Evolutionary conservation across 2,888 invertebrate species (phyloP), one percentile per base, ranked within the genome.

Genomic region (Thymelicus acteon): DNA sequence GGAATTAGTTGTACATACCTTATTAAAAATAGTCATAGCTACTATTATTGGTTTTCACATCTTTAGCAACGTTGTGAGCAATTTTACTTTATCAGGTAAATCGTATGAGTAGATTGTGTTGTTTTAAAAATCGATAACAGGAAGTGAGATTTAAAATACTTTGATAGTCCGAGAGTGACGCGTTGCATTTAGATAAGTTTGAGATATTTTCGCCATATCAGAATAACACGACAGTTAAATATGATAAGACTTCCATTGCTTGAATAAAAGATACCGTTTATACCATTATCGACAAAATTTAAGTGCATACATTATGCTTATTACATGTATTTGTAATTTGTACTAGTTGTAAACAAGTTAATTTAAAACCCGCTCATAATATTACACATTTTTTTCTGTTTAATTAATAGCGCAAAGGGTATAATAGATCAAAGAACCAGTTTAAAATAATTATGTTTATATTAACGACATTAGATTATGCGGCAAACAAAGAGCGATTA

Each of bases 51-150:
- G 31, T 31, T 31, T 19, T 19, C 19, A 19, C 1, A 2, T n/a
- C n/a, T n/a, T n/a, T n/a, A n/a, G n/a, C n/a, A n/a, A n/a, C n/a
- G n/a, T n/a, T n/a, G n/a, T n/a, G n/a, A n/a, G n/a, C n/a, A n/a
- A n/a, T n/a, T n/a, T 7, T n/a, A 60, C 60, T 60, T 60, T 40
- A 60, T 60, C 60, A 19, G 40, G 10, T 44, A 40, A 60, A 60
- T 60, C 60, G 19, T 19, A 15, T 15, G 60, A 40, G 15, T 60
- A 60, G 60, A 60, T 19, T 60, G 10, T 19, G 15, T n/a, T 6
- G 39, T 19, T 60, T 19, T 8, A 3, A 60, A 8, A 44, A 60
- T 40, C 54, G 60, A 60, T 60, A 60, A 60, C 24, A 15, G 39
- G 15, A 15, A 7, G 15, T 15, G 24, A 60, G 6, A 58, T 39